Evolutionary conservation across 2,888 invertebrate species (phyloP).

Genomic region (Rhimphoctona megacephalus): DNA sequence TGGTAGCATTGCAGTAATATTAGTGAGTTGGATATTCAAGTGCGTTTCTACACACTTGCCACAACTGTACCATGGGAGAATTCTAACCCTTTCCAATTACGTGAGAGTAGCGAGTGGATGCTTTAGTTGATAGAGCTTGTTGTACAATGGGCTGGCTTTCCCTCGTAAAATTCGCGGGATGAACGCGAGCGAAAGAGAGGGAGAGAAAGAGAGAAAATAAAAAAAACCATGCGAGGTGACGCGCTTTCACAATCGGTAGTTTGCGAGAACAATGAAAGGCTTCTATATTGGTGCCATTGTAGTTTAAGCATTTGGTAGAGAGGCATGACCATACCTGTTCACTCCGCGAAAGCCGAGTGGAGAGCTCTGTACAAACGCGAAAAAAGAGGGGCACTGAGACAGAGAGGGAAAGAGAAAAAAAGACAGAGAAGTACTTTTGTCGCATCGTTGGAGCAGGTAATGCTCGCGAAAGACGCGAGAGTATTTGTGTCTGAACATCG

Average conservation of each 20-base stretch:
- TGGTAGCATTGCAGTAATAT: constrained; percentile 23
- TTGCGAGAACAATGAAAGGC: constrained; percentile 69
- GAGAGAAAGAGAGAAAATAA: constrained; percentile 18
- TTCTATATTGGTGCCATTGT: constrained; percentile 55
- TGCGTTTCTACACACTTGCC: constrained; percentile 28
- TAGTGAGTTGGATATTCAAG: constrained; percentile 36
- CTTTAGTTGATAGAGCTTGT: constrained; percentile 59
- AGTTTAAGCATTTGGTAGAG: constrained; percentile 55
- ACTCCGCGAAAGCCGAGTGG: constrained; percentile 25
- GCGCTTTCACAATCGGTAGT: constrained; percentile 68
- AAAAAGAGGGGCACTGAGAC: neutral
- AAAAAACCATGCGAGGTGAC: constrained; percentile 55
- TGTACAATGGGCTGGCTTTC: constrained; percentile 58
- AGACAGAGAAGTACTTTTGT: constrained; percentile 23
- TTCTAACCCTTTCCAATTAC: constrained; percentile 62
- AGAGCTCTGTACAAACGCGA: constrained; percentile 2
- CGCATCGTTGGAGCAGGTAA: constrained; percentile 45
- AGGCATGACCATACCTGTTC: constrained; percentile 36
- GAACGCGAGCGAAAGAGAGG: neutral
- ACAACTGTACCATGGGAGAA: constrained; percentile 37
- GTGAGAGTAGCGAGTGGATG: constrained; percentile 56
- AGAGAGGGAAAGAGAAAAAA: constrained; percentile 5
- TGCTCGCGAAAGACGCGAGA: constrained; percentile 2
- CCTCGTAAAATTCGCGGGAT: constrained; percentile 36
- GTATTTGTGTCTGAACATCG: constrained; percentile 13